Conservation (phyloP, 2,888 invertebrate genomes). For the Therioaphis trifolii region DNA sequence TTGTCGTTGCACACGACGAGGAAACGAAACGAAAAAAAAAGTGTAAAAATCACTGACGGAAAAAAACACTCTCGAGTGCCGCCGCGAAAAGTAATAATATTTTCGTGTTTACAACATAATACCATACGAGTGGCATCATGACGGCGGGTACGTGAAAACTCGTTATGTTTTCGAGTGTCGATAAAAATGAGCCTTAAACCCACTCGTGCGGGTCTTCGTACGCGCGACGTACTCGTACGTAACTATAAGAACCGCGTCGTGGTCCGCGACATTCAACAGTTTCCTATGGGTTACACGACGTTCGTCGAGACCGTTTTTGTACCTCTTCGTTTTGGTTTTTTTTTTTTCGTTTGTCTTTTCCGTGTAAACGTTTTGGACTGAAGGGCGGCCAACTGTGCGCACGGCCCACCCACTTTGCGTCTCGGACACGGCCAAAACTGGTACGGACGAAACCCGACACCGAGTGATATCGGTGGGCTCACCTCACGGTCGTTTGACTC, state of each 20-base stretch:
- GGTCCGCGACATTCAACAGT: constrained; percentile 16
- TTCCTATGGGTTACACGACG: background rate
- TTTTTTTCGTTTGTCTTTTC: background rate
- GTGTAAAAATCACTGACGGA: background rate
- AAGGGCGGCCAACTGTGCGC: background rate
- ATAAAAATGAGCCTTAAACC: background rate
- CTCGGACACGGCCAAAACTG: background rate
- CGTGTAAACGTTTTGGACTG: background rate
- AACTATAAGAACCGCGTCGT: background rate
- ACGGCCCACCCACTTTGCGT: background rate
- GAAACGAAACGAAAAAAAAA: background rate
- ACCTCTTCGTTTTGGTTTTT: too few relatives aligned
- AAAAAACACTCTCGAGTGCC: too few relatives aligned
- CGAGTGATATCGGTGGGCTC: background rate
- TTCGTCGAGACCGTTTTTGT: background rate
- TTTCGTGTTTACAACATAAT: too few relatives aligned
- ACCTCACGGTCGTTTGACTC: background rate
- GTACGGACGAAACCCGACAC: constrained; percentile 2
- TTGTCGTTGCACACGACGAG: background rate
- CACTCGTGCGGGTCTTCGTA: background rate
- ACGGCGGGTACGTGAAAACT: background rate
- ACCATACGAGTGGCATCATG: too few relatives aligned
- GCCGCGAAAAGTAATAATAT: background rate
- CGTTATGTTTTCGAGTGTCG: constrained; percentile 2
- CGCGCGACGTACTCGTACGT: too few relatives aligned